These are phyloP conservation scores for Procambarus clarkii DNA, from an alignment of 1,140 invertebrate genomes.

Conservation along the genomic window DNA sequence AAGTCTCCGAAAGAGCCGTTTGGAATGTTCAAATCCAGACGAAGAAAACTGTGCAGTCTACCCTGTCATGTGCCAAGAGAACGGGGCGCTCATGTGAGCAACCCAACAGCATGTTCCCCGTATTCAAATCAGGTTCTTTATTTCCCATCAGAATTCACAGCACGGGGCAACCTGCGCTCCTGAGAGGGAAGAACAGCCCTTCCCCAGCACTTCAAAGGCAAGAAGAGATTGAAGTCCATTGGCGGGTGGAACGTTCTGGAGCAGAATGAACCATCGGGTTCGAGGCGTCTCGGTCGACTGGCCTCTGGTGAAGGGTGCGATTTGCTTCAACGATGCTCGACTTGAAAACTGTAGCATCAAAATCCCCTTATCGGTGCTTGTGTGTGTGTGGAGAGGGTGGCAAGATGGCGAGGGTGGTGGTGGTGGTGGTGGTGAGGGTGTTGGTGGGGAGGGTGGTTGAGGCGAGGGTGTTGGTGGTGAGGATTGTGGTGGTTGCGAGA, in stretches of 20 bases:
- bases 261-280: background rate
- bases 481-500: no score
- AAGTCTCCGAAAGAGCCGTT: no score
- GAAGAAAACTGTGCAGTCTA: no score
- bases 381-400: background rate
- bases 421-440: background rate
- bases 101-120: background rate
- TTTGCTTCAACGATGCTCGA: background rate
- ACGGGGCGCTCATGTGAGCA: background rate
- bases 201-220: background rate
- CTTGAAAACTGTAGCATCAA: background rate
- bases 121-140: conserved; percentile 31
- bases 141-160: conserved; percentile 18
- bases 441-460: background rate
- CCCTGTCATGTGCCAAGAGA: no score
- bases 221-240: background rate
- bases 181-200: background rate
- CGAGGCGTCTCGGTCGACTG: background rate
- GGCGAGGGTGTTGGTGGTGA: background rate
- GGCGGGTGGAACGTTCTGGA: background rate
- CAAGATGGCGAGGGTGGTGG: background rate
- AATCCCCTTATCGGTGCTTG: background rate
- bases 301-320: background rate
- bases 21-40: no score
- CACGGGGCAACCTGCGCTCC: conserved; percentile 1